Evolutionary conservation across 2,797 vertebrate genomes (phyloP).

Genomic region (Enteromius argenteus): DNA sequence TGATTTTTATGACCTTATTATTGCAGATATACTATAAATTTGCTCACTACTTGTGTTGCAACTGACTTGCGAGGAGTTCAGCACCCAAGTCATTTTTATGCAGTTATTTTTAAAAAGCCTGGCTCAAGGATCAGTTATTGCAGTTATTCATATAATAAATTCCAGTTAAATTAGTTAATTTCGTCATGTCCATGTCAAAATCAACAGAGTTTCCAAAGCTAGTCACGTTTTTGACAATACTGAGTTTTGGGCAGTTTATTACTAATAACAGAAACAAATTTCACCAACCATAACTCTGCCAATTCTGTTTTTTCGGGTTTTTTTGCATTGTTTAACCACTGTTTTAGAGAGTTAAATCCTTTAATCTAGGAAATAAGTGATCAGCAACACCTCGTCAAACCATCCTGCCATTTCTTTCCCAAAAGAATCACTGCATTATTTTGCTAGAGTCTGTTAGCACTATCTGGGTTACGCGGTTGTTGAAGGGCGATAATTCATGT

Average conservation of each 20-base stretch:
- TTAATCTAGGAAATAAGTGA: background rate
- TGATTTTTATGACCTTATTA: background rate
- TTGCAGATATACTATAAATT: background rate
- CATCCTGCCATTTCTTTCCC: background rate
- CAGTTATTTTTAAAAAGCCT: background rate
- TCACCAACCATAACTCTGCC: background rate
- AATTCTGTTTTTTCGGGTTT: background rate
- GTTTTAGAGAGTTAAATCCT: background rate
- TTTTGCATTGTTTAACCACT: background rate
- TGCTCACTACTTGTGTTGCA: background rate
- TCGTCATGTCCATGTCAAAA: background rate
- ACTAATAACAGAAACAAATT: background rate
- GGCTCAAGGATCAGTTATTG: background rate
- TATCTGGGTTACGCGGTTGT: constrained; percentile 1
- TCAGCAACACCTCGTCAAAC: constrained; percentile 3
- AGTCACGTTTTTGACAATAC: background rate
- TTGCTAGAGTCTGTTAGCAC: constrained; percentile 10
- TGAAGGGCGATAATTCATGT: constrained; percentile 29
- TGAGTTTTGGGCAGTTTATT: background rate
- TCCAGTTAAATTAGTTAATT: background rate
- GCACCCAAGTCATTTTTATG: background rate
- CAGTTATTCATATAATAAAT: background rate
- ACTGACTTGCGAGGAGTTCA: background rate
- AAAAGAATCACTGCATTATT: background rate
- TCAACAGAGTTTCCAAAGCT: background rate